phyloP scores from a whole-genome alignment of 2,797 vertebrate species.

The Lates japonicus region DNA sequence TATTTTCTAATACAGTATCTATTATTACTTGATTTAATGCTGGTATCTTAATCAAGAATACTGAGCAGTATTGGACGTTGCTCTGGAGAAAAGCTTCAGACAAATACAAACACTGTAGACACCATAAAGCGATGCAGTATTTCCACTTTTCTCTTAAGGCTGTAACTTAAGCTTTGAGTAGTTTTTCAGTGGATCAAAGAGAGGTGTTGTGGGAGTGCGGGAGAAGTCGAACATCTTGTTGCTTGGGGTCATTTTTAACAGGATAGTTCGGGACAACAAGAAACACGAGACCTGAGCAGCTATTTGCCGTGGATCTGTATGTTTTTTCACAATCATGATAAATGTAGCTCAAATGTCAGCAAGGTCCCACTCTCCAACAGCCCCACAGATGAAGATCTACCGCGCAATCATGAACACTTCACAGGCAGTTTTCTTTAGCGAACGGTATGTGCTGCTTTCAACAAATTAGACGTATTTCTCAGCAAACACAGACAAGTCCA shows the following conservation, averaged over 20 bases:
- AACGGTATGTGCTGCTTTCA: slow-evolving; percentile 14
- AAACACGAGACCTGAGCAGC: slow-evolving; percentile 61
- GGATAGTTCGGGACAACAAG: slow-evolving; percentile 15
- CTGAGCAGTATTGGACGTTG: slow-evolving; percentile 2
- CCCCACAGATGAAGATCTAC: not conserved
- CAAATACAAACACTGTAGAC: slow-evolving; percentile 28
- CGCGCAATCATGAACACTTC: slow-evolving; percentile 14
- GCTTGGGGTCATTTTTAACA: slow-evolving; percentile 20
- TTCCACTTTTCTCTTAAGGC: slow-evolving; percentile 18
- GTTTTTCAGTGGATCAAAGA: slow-evolving; percentile 17
- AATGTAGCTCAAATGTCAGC: slow-evolving; percentile 47
- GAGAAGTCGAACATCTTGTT: slow-evolving; percentile 42
- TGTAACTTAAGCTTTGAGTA: slow-evolving; percentile 31
- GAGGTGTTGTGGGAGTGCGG: slow-evolving; percentile 7
- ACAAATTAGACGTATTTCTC: slow-evolving; percentile 16
- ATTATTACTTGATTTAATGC: slow-evolving; percentile 16
- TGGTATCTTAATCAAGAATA: slow-evolving; percentile 38
- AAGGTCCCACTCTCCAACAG: slow-evolving; percentile 3
- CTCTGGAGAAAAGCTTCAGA: slow-evolving; percentile 35
- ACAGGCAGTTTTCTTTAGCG: slow-evolving; percentile 5
- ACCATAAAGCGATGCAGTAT: slow-evolving; percentile 30
- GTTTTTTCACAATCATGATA: slow-evolving; percentile 31
- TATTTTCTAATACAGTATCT: not conserved
- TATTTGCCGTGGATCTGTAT: slow-evolving; percentile 27
- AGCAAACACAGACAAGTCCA: slow-evolving; percentile 8